Conservation (phyloP, 2,113 vertebrate genomes). For the Chionis minor region DNA sequence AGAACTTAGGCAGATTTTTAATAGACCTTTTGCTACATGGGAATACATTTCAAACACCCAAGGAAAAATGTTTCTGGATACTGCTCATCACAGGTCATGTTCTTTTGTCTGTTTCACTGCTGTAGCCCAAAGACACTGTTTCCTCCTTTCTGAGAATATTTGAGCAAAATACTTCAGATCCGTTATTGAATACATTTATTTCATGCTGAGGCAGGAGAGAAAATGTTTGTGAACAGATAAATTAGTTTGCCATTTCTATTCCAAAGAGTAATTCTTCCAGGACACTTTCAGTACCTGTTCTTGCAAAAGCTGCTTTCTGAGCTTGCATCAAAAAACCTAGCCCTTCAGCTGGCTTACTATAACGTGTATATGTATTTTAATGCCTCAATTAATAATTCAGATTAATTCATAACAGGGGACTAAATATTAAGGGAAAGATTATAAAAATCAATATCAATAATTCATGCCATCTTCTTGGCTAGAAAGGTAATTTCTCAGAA, state of each 20-base stretch:
- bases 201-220: background rate
- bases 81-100: background rate
- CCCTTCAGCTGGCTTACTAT: background rate
- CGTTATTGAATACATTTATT: background rate
- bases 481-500: conserved; percentile 13
- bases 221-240: background rate
- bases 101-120: background rate
- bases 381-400: conserved; percentile 55
- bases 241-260: conserved; percentile 3
- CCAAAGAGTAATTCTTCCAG: background rate
- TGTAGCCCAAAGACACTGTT: background rate
- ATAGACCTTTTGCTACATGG: background rate
- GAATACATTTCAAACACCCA: background rate
- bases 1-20: background rate
- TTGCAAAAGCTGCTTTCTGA: background rate
- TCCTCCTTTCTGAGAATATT: background rate
- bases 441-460: conserved; percentile 48
- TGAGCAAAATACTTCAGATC: background rate
- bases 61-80: background rate
- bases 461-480: conserved; percentile 3
- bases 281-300: background rate
- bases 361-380: background rate
- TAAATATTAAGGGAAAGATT: conserved; percentile 46
- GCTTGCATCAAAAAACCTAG: background rate
- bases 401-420: conserved; percentile 35